Evolutionary conservation across 2,888 invertebrate species (phyloP).

Genomic region (Carcina quercana): DNA sequence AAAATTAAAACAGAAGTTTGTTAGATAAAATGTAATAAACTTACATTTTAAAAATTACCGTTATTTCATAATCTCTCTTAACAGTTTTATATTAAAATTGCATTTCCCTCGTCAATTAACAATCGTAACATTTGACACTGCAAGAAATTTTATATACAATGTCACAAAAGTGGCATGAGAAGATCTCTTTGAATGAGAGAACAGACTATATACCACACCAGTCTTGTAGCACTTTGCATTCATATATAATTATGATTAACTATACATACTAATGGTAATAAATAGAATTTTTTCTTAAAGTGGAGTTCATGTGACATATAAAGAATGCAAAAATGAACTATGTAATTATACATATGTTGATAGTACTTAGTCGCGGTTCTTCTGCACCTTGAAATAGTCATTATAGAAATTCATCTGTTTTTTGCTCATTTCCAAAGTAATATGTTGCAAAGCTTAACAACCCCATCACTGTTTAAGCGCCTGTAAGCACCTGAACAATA

Average conservation of each 20-base stretch:
- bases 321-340: too few relatives aligned
- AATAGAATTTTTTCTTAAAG: slow-evolving; percentile 17
- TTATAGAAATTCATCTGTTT: too few relatives aligned
- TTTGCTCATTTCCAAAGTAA: too few relatives aligned
- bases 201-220: too few relatives aligned
- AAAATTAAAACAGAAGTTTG: slow-evolving; percentile 25
- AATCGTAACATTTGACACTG: slow-evolving; percentile 35
- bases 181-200: too few relatives aligned
- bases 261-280: slow-evolving; percentile 21
- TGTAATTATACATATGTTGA: too few relatives aligned
- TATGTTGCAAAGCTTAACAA: too few relatives aligned
- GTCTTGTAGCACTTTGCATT: too few relatives aligned
- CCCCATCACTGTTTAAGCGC: too few relatives aligned
- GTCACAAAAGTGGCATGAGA: too few relatives aligned
- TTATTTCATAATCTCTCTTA: slow-evolving; percentile 51
- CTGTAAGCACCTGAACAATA: too few relatives aligned
- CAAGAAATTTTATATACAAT: slow-evolving; percentile 21
- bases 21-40: slow-evolving; percentile 57
- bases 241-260: slow-evolving; percentile 15
- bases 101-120: slow-evolving; percentile 44
- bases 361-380: too few relatives aligned
- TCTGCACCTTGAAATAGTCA: not conserved
- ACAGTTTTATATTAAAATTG: slow-evolving; percentile 29
- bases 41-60: slow-evolving; percentile 47
- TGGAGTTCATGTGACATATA: slow-evolving; percentile 9